Evolutionary conservation across 1,140 invertebrate genomes (phyloP).

Genomic region (Lepidostoma basale): DNA sequence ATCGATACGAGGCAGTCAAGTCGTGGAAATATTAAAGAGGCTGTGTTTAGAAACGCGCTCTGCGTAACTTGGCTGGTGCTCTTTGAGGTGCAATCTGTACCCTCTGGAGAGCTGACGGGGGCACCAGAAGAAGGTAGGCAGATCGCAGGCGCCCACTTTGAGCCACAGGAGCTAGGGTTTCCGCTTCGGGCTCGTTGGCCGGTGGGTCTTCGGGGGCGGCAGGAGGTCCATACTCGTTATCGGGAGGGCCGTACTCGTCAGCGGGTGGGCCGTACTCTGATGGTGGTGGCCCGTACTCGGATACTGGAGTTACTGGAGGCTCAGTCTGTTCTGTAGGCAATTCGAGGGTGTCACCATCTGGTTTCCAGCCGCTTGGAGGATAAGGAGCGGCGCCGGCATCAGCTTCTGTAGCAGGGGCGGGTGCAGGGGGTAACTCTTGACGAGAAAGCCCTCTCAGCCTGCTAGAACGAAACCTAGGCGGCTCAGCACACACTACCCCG

Average conservation of each 20-base stretch:
- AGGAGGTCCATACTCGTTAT: background rate
- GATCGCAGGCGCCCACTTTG: slow-evolving; percentile 11
- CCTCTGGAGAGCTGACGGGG: background rate
- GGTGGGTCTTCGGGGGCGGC: background rate
- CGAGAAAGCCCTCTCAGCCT: background rate
- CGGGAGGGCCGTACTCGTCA: background rate
- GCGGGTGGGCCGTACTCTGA: slow-evolving; percentile 1
- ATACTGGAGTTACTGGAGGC: slow-evolving; percentile 51
- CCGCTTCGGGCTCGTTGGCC: background rate
- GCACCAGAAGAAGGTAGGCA: background rate
- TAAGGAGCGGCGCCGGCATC: slow-evolving; percentile 55
- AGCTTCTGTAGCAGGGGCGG: background rate
- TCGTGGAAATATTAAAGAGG: no score
- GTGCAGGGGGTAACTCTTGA: slow-evolving; percentile 35
- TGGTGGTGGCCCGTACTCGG: slow-evolving; percentile 49
- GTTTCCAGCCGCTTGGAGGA: slow-evolving; percentile 54
- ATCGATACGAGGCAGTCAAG: no score
- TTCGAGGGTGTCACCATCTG: slow-evolving; percentile 50
- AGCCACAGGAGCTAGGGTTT: background rate
- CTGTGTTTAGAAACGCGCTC: background rate
- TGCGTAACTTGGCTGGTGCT: background rate
- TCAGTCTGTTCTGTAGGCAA: slow-evolving; percentile 54
- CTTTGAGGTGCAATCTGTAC: background rate
- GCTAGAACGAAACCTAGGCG: slow-evolving; percentile 3
- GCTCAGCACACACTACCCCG: slow-evolving; percentile 18